phyloP scores from a whole-genome alignment of 2,888 invertebrate genomes.

The Pyrrhosoma nymphula region DNA sequence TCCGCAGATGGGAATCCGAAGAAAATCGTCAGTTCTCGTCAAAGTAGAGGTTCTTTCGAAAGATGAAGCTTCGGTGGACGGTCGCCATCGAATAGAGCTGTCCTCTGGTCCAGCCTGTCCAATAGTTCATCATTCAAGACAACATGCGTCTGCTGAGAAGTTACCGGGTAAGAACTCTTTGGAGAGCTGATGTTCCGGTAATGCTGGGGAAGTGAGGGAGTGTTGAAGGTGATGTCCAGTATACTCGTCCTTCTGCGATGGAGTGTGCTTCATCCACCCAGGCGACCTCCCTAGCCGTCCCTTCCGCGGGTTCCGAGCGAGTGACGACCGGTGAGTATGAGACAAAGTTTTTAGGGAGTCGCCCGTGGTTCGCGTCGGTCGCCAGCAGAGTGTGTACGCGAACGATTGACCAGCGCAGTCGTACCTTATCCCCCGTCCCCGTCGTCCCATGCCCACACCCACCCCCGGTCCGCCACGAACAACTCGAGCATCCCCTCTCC shows the following conservation, averaged over 20 bases:
- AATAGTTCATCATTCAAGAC: too few relatives aligned
- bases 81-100: too few relatives aligned
- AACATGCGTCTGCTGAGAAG: too few relatives aligned
- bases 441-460: neutral
- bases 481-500: neutral
- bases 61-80: too few relatives aligned
- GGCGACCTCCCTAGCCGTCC: neutral
- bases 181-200: neutral
- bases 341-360: neutral
- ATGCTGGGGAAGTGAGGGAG: neutral
- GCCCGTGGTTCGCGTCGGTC: neutral
- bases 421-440: slow-evolving; percentile 34
- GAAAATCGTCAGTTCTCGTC: too few relatives aligned
- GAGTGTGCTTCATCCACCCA: neutral
- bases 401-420: slow-evolving; percentile 63
- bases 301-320: neutral
- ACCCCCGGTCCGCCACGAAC: neutral
- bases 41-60: too few relatives aligned
- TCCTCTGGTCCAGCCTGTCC: too few relatives aligned
- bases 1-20: too few relatives aligned
- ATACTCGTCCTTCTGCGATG: neutral
- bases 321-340: neutral
- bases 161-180: too few relatives aligned
- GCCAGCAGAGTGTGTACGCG: slow-evolving; percentile 54
- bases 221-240: neutral